phyloP scores from a whole-genome alignment of 2,797 vertebrate genomes.

The Petrocephalus sullivani region DNA sequence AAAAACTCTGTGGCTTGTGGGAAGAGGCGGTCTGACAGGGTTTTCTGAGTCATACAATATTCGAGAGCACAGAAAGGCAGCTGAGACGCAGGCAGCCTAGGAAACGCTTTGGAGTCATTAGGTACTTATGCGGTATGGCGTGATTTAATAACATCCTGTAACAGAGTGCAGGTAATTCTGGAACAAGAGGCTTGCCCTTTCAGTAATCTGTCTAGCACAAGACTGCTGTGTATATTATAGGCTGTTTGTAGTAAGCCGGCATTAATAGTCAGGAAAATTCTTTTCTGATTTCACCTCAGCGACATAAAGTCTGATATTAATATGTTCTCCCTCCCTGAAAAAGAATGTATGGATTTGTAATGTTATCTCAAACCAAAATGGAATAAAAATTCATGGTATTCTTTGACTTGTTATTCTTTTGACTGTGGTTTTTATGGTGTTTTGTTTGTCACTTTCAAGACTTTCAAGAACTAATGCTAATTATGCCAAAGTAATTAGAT shows the following conservation, averaged over 20 bases:
- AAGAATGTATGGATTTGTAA: neutral
- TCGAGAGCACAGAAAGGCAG: neutral
- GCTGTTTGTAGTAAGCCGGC: neutral
- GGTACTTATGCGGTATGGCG: neutral
- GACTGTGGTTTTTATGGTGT: neutral
- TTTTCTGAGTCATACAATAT: neutral
- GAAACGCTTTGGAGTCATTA: neutral
- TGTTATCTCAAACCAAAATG: neutral
- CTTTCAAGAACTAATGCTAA: neutral
- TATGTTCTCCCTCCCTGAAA: neutral
- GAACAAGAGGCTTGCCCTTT: neutral
- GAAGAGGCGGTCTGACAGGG: neutral
- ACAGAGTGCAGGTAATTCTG: neutral
- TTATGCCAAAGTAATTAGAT: neutral
- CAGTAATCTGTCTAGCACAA: neutral
- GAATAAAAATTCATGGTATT: neutral
- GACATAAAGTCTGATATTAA: neutral
- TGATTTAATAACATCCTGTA: neutral
- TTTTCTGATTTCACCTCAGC: slow-evolving; percentile 5
- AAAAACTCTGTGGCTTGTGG: neutral
- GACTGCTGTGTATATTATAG: neutral
- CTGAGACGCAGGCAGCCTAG: neutral
- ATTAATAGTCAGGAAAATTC: slow-evolving; percentile 5
- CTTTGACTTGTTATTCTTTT: neutral
- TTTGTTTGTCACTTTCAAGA: neutral